Conservation (phyloP, 2,797 vertebrate species). For the Lacerta bilineata region DNA sequence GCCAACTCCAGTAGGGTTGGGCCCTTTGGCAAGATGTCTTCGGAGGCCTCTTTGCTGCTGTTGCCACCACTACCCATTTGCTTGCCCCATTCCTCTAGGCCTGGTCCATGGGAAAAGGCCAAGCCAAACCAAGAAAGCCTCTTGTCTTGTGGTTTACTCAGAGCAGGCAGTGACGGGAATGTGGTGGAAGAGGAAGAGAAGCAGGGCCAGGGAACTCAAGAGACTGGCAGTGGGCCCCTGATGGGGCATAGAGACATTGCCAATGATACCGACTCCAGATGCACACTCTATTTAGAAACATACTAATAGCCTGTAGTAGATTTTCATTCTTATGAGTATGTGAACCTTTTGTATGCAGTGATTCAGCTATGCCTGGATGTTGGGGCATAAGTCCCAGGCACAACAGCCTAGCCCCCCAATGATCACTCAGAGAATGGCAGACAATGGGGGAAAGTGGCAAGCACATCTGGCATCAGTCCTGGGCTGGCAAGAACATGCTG, state of each 20-base stretch:
- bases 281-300: not conserved
- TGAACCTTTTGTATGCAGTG: not conserved
- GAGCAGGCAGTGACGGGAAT: not conserved
- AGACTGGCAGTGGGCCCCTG: not conserved
- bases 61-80: not conserved
- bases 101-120: not conserved
- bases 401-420: too few species aligned
- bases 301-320: not conserved
- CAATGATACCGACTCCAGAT: not conserved
- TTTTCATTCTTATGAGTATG: not conserved
- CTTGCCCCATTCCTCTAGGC: not conserved
- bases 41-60: not conserved
- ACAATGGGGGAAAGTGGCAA: too few species aligned
- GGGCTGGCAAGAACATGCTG: too few species aligned
- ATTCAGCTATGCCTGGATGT: too few species aligned
- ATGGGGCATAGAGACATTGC: too few species aligned
- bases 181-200: not conserved
- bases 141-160: not conserved
- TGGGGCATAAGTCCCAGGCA: too few species aligned
- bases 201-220: not conserved
- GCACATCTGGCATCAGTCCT: too few species aligned
- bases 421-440: too few species aligned
- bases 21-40: not conserved
- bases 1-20: not conserved
- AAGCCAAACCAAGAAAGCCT: not conserved